These are phyloP conservation scores for Pipistrellus pipistrellus DNA, from an alignment of 2,797 vertebrate species.

Conservation along the genomic window DNA sequence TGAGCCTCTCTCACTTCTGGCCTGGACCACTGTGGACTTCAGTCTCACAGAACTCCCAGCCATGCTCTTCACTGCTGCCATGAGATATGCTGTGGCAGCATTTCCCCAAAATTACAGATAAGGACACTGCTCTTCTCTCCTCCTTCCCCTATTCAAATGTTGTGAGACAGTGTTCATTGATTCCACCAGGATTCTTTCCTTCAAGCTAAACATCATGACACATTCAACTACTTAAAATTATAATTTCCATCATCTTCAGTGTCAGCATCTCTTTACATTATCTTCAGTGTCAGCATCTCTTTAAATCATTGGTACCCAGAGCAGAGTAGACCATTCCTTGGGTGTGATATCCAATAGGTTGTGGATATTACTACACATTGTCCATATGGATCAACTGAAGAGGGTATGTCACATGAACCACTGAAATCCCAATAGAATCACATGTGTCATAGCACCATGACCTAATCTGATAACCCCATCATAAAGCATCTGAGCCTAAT, in stretches of 20 bases:
- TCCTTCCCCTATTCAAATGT: neutral
- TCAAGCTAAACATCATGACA: neutral
- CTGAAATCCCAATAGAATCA: neutral
- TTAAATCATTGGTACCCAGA: neutral
- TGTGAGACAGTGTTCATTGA: neutral
- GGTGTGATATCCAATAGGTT: neutral
- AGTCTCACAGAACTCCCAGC: neutral
- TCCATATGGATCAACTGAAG: neutral
- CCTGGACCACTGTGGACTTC: neutral
- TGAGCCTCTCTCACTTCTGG: neutral
- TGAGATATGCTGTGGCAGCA: neutral
- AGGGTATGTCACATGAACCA: neutral
- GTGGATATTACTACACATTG: neutral
- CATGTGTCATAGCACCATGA: neutral
- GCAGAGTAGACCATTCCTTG: neutral
- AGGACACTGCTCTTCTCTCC: neutral
- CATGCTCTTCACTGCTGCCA: neutral
- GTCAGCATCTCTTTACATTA: neutral
- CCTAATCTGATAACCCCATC: neutral
- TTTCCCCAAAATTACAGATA: neutral
- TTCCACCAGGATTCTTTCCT: neutral
- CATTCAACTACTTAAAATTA: neutral
- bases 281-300: neutral
- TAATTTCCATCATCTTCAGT: neutral
- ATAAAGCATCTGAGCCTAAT: neutral